phyloP scores from a whole-genome alignment of 1,140 invertebrate species.

The Cotesia glomerata region DNA sequence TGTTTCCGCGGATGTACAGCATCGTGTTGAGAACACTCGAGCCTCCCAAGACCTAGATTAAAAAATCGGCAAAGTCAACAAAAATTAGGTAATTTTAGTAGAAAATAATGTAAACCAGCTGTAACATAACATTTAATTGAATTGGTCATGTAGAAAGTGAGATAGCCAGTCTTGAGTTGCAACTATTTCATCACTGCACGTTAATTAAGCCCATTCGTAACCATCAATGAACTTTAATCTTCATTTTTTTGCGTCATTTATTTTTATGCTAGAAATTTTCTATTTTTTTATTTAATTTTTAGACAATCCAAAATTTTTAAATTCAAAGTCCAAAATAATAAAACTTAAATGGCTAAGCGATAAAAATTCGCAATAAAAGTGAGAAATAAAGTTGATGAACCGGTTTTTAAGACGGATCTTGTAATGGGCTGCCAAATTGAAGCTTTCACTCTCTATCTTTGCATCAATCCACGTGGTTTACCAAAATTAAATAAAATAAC shows the following conservation, averaged over 20 bases:
- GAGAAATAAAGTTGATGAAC: neutral
- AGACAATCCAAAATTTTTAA: no score
- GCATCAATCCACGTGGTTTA: neutral
- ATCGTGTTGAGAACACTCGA: conserved; percentile 87
- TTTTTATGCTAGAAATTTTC: no score
- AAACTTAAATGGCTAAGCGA: no score
- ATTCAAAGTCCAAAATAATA: no score
- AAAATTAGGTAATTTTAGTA: neutral
- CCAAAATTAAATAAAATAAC: neutral
- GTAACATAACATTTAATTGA: neutral
- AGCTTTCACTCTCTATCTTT: neutral
- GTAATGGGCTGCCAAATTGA: neutral
- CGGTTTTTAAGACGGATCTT: neutral
- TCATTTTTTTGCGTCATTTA: no score
- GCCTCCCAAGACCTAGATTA: conserved; percentile 75
- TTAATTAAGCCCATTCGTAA: no score
- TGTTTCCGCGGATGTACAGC: conserved; percentile 92
- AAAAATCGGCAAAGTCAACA: neutral
- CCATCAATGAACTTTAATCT: no score
- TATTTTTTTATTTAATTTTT: no score
- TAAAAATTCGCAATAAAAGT: neutral
- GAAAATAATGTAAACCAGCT: neutral
- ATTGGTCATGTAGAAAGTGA: no score
- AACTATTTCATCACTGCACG: no score
- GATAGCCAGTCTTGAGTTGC: no score